Conservation (phyloP, 1,140 invertebrate species). For the Drosophila nikananu region DNA sequence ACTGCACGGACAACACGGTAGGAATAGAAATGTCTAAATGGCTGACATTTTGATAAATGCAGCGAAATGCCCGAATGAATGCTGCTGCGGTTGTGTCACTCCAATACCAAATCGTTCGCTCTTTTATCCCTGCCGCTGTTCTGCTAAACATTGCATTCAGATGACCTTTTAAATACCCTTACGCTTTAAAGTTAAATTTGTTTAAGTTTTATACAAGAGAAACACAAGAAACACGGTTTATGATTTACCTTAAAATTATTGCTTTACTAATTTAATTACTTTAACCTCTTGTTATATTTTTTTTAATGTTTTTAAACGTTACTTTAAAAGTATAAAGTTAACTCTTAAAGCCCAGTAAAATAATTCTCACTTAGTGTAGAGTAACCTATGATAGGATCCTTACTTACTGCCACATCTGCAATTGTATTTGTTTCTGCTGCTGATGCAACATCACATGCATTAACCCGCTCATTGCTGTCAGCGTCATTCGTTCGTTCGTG, state of each 20-base stretch:
- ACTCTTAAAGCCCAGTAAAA: neutral
- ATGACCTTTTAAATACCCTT: neutral
- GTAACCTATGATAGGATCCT: neutral
- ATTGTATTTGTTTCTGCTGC: constrained; percentile 22
- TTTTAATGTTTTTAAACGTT: neutral
- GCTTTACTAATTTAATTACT: neutral
- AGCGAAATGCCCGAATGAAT: constrained; percentile 62
- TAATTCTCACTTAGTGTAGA: neutral
- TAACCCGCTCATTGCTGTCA: constrained; percentile 79
- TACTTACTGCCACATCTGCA: neutral
- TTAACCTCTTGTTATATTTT: neutral
- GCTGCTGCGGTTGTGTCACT: constrained; percentile 51
- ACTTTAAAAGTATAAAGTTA: neutral
- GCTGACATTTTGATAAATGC: constrained; percentile 80
- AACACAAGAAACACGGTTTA: neutral
- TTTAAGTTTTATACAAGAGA: too few relatives aligned
- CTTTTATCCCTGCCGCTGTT: neutral
- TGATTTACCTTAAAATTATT: neutral
- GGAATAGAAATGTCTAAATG: constrained; percentile 78
- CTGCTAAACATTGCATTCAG: neutral
- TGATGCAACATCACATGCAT: constrained; percentile 72
- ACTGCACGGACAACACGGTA: constrained; percentile 28
- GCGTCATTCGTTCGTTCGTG: constrained; percentile 64
- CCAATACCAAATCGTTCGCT: constrained; percentile 29
- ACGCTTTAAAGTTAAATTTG: neutral